Base-by-base conservation (phyloP, 2,888 invertebrate species). In the Melinopterus prodromus region DNA sequence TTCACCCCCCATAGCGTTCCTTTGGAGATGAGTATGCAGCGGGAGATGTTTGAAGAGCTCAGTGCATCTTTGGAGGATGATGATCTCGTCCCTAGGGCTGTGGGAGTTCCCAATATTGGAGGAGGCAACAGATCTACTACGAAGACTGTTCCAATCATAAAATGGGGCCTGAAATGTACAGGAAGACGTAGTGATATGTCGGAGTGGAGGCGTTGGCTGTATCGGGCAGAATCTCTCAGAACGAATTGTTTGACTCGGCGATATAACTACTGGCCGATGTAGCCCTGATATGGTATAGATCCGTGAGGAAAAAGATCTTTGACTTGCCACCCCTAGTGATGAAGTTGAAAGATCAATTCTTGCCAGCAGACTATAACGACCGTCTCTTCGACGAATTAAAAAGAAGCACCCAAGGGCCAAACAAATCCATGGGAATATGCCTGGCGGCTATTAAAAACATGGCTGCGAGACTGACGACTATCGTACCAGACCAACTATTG, bases 361-460 rank as follows among this genome's bases (percentile, higher is more conserved):
- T 79, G 70, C 82, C 82, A 6, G 16, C 74, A 7, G 82, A 84
- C 79, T 84, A 85, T 74, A 83, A 84, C 74, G 82, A 84, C n/a
- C 79, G 71, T 16, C 78, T 85, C 15, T 83, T 82, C 16, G 83
- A 84, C 26, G 84, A 85, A 79, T 83, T 85, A 69, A 78, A 81
- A 16, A 71, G 75, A 15, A 76, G 86, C 5, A 82, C 83, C 0
- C 86, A 86, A 79, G 84, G 85, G 14, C 77, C 82, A 7, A 81
- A 84, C 69, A 85, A 86, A 78, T 75, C 81, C 2, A 82, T 84
- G 16, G 81, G 78, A 6, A 80, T 83, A 6, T 77, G 35, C 15
- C 16, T 78, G 26, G 26, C 26, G 3, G 26, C 3, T 2, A 26
- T 26, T 26, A 26, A 26, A 3, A 26, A 26, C 26, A 26, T 26